Percentiles rank a stretch among this genome's conserved stretches.
These are phyloP conservation scores for Glaucomys volans DNA, from an alignment of 2,113 vertebrate species.

Conservation along the genomic window DNA sequence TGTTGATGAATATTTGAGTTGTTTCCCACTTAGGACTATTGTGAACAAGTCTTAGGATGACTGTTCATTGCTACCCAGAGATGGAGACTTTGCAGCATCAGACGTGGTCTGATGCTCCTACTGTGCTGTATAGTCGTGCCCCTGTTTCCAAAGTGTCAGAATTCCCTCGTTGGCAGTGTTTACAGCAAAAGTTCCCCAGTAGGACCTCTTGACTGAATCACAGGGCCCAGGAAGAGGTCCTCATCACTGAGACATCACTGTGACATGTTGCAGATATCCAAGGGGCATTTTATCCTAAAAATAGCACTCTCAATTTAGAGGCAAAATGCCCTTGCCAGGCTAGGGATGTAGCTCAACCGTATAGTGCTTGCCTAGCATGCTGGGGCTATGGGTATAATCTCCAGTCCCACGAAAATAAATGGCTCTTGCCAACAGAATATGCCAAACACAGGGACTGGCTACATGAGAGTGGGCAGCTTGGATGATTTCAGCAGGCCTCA, in stretches of 20 bases:
- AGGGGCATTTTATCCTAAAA: background rate
- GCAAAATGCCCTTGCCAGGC: background rate
- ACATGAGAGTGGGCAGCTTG: background rate
- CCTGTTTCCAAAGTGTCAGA: background rate
- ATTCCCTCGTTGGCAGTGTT: background rate
- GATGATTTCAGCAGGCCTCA: background rate
- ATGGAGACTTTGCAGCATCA: background rate
- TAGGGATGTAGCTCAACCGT: background rate
- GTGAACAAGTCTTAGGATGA: background rate
- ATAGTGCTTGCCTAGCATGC: too few species aligned
- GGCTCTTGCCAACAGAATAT: background rate
- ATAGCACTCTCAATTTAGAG: background rate
- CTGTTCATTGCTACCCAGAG: background rate
- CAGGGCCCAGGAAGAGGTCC: background rate
- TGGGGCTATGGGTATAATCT: background rate
- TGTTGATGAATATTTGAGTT: too few species aligned
- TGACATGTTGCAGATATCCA: too few species aligned
- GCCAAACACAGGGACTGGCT: background rate
- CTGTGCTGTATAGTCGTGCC: background rate
- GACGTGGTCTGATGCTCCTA: background rate
- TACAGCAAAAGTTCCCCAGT: background rate
- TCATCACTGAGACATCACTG: background rate
- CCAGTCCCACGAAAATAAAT: background rate
- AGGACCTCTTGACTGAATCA: background rate
- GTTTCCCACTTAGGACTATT: background rate